A percentile compares a stretch with the other conserved stretches of the same genome.
phyloP scores from a whole-genome alignment of 2,888 invertebrate species.

The Magallana nippona region DNA sequence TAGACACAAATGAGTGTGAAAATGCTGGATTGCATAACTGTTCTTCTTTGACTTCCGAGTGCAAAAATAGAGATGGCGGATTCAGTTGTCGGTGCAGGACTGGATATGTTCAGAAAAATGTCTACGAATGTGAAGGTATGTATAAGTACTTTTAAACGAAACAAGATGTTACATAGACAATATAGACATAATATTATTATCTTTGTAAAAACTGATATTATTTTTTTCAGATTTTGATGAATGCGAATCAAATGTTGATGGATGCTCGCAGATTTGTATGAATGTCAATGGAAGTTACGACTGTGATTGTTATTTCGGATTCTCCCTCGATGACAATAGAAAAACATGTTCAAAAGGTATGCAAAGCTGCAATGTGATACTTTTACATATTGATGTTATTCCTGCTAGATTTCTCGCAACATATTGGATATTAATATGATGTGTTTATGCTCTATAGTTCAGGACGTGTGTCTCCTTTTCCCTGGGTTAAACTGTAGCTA shows the following conservation, averaged over 20 bases:
- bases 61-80: constrained; percentile 46
- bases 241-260: constrained; percentile 48
- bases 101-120: constrained; percentile 40
- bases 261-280: constrained; percentile 55
- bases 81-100: constrained; percentile 42
- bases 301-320: constrained; percentile 58
- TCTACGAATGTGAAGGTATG: background rate
- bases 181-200: no score
- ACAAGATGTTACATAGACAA: no score
- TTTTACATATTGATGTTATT: no score
- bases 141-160: background rate
- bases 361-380: background rate
- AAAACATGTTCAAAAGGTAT: constrained; percentile 48
- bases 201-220: background rate
- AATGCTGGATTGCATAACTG: constrained; percentile 35
- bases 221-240: constrained; percentile 58
- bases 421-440: background rate
- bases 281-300: constrained; percentile 55
- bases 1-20: constrained; percentile 41
- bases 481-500: constrained; percentile 42
- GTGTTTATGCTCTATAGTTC: constrained; percentile 12
- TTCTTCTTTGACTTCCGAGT: constrained; percentile 3
- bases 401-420: no score
- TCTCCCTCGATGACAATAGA: constrained; percentile 53
- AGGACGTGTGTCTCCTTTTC: constrained; percentile 13